Percentiles rank a stretch among this genome's conserved stretches.
Conservation (phyloP, 23 tunicate genomes). For the Trididemnum miniatum region DNA sequence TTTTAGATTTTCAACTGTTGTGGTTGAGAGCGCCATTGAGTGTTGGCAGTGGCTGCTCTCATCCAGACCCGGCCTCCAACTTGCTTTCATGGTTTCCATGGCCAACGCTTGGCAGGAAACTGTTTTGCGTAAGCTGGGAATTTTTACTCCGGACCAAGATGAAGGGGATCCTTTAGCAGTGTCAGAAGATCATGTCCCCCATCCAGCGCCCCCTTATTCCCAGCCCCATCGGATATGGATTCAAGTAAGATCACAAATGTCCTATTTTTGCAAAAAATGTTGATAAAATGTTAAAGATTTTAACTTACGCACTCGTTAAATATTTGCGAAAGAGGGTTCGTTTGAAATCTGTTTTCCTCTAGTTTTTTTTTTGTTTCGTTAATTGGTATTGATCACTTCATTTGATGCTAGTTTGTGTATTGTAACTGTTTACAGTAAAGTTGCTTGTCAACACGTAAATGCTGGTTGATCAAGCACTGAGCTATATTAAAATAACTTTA, state of each 20-base stretch:
- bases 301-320: too few species aligned
- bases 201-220: slow-evolving; percentile 71
- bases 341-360: too few species aligned
- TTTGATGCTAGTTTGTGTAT: too few species aligned
- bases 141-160: slow-evolving; percentile 51
- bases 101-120: slow-evolving; percentile 82
- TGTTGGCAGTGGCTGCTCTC: slow-evolving; percentile 99
- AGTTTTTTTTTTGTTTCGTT: too few species aligned
- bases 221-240: slow-evolving; percentile 84
- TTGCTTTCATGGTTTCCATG: slow-evolving; percentile 71
- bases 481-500: too few species aligned
- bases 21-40: slow-evolving; percentile 65
- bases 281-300: too few species aligned
- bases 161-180: slow-evolving; percentile 98
- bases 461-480: too few species aligned
- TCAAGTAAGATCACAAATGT: slow-evolving; percentile 44
- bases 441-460: too few species aligned
- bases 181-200: slow-evolving; percentile 70
- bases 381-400: too few species aligned
- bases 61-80: slow-evolving; percentile 64
- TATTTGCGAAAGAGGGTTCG: too few species aligned
- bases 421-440: too few species aligned
- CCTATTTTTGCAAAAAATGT: too few species aligned
- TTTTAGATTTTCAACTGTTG: slow-evolving; percentile 8
- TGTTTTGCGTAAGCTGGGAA: slow-evolving; percentile 57